phyloP scores from a whole-genome alignment of 2,113 vertebrate species.

The Rana temporaria region DNA sequence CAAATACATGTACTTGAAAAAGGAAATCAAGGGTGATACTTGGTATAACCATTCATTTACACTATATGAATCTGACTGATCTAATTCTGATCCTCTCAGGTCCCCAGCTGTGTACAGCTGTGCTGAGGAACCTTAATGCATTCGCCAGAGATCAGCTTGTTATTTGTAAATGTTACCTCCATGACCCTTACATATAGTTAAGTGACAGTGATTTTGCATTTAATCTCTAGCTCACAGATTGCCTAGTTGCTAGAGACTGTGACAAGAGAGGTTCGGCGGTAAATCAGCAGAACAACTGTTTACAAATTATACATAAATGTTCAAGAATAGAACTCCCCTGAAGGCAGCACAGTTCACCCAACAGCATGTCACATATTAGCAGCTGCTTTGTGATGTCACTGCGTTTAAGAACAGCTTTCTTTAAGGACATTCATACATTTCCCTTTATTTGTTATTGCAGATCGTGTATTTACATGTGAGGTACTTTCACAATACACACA shows the following conservation, averaged over 20 bases:
- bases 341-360: background rate
- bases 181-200: background rate
- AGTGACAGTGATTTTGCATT: background rate
- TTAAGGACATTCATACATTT: too few relatives aligned
- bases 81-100: slow-evolving; percentile 20
- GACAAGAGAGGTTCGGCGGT: too few relatives aligned
- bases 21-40: slow-evolving; percentile 1
- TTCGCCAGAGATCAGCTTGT: background rate
- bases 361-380: background rate
- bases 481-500: too few relatives aligned
- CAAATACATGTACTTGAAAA: background rate
- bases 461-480: too few relatives aligned
- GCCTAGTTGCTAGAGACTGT: too few relatives aligned
- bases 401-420: background rate
- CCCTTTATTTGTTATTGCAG: too few relatives aligned
- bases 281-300: too few relatives aligned
- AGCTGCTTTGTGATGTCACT: background rate
- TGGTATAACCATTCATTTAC: slow-evolving; percentile 20
- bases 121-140: slow-evolving; percentile 6
- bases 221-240: background rate
- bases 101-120: slow-evolving; percentile 26
- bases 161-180: background rate
- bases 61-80: slow-evolving; percentile 18
- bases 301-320: too few relatives aligned
- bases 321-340: background rate